Evolutionary conservation across 1,140 invertebrate species (phyloP).

Genomic region (Philaenus spumarius): DNA sequence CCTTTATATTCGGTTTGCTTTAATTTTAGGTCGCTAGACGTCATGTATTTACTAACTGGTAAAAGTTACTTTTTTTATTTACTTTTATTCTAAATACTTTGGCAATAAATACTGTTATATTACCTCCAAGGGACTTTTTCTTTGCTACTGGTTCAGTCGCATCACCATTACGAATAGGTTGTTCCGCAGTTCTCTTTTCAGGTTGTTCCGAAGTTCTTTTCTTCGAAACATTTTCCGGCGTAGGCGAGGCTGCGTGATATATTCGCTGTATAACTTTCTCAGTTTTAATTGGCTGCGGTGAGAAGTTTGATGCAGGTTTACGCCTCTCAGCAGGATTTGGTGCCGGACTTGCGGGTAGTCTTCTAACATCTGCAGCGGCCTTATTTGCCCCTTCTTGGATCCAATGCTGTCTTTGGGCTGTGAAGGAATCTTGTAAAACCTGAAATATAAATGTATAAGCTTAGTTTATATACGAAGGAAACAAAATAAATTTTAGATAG

Average conservation of each 20-base stretch:
- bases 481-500: background rate
- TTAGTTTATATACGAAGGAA: too few relatives aligned
- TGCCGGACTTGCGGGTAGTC: constrained; percentile 11
- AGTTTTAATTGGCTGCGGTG: constrained; percentile 4
- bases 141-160: too few relatives aligned
- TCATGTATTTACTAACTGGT: too few relatives aligned
- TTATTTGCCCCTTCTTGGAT: constrained; percentile 20
- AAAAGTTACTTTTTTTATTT: too few relatives aligned
- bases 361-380: constrained; percentile 4
- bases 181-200: too few relatives aligned
- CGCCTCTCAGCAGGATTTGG: constrained; percentile 19
- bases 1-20: too few relatives aligned
- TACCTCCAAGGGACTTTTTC: too few relatives aligned
- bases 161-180: too few relatives aligned
- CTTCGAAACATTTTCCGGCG: constrained; percentile 11
- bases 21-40: too few relatives aligned
- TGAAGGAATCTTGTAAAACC: constrained; percentile 28
- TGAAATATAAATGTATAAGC: background rate
- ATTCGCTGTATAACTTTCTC: constrained; percentile 1
- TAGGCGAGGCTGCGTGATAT: background rate
- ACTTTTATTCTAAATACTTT: too few relatives aligned
- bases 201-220: constrained; percentile 10
- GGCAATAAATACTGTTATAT: too few relatives aligned
- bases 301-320: constrained; percentile 1
- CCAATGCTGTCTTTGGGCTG: constrained; percentile 29